These are phyloP conservation scores for Sus cebifrons DNA, from an alignment of 2,797 vertebrate species.

Conservation along the genomic window DNA sequence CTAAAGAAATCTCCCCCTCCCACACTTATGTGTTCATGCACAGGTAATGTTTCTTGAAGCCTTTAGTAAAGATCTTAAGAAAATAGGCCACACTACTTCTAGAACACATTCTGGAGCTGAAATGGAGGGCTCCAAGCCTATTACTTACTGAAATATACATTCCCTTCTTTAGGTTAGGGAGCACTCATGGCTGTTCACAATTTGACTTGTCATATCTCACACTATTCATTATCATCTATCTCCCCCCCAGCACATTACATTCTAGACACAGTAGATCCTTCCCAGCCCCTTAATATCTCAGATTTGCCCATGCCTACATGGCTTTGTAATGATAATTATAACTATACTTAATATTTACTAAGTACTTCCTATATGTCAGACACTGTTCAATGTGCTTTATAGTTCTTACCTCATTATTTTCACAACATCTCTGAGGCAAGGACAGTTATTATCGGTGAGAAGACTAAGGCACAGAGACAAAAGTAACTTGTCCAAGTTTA, in stretches of 20 bases:
- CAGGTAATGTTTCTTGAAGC: neutral
- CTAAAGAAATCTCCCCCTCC: neutral
- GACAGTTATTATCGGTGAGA: neutral
- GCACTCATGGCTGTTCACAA: neutral
- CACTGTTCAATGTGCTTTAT: neutral
- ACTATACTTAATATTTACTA: conserved; percentile 11
- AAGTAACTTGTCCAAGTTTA: conserved; percentile 19
- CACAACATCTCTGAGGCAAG: neutral
- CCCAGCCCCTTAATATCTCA: neutral
- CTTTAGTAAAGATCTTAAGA: neutral
- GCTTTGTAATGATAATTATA: neutral
- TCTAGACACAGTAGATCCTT: neutral
- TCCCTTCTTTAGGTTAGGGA: neutral
- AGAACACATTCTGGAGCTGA: neutral
- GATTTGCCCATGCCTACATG: neutral
- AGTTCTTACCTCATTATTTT: conserved; percentile 39
- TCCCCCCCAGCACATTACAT: neutral
- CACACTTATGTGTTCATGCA: neutral
- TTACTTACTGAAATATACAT: neutral
- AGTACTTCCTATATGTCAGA: neutral
- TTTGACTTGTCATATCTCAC: conserved; percentile 28
- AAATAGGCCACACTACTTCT: neutral
- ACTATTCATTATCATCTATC: neutral
- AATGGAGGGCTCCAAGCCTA: neutral
- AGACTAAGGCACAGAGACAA: neutral